Evolutionary conservation across 2,113 vertebrate species (phyloP).

Genomic region (Zapus hudsonius): DNA sequence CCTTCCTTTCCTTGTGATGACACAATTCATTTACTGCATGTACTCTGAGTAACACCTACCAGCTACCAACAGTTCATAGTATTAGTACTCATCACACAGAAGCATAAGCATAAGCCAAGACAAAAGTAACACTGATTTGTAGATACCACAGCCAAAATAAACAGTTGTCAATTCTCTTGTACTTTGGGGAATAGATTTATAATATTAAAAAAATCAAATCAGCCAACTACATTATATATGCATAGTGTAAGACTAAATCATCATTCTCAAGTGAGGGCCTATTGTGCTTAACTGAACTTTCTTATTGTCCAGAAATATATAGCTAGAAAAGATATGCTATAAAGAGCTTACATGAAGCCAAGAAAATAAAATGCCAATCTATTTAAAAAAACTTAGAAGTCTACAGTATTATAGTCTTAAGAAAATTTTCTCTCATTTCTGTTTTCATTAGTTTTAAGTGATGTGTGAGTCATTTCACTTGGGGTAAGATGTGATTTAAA

Average conservation of each 20-base stretch:
- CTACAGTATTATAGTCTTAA: neutral
- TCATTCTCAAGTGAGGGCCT: slow-evolving; percentile 37
- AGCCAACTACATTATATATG: neutral
- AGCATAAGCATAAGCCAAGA: neutral
- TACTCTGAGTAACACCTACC: slow-evolving; percentile 5
- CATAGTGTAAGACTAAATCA: neutral
- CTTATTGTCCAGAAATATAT: neutral
- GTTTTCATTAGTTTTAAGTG: slow-evolving; percentile 7
- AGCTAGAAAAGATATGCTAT: neutral
- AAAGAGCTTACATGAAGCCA: neutral
- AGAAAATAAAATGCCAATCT: neutral
- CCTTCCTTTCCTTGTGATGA: slow-evolving; percentile 1
- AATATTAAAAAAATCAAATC: slow-evolving; percentile 22
- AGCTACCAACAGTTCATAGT: neutral
- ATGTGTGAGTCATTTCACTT: neutral
- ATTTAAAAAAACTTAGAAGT: neutral
- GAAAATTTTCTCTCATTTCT: neutral
- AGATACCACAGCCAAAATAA: slow-evolving; percentile 39
- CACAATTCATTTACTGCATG: slow-evolving; percentile 10
- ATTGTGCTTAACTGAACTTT: slow-evolving; percentile 6
- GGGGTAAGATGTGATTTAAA: neutral
- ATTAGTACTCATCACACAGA: slow-evolving; percentile 39
- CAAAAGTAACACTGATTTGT: slow-evolving; percentile 19
- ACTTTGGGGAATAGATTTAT: neutral
- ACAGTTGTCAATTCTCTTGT: slow-evolving; percentile 1